Evolutionary conservation across 2,113 vertebrate species (phyloP).

Genomic region (Anhinga rufa): DNA sequence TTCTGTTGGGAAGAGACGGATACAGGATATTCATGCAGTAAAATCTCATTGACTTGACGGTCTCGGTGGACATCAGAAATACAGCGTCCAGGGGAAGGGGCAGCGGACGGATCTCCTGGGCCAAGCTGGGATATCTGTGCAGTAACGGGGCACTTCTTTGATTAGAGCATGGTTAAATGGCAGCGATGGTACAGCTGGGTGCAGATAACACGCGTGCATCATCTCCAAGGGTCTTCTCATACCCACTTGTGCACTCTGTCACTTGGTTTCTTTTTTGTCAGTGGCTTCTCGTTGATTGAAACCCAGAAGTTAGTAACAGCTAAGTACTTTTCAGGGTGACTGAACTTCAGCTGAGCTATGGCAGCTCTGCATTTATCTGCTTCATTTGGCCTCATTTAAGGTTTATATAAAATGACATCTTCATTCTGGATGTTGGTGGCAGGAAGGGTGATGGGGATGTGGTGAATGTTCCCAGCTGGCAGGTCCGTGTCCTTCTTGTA

Average conservation of each 20-base stretch:
- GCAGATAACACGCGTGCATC: not conserved
- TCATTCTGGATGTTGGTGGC: not conserved
- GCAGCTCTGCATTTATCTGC: not conserved
- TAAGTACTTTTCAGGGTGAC: not conserved
- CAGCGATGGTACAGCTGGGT: not conserved
- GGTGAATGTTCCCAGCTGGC: not conserved
- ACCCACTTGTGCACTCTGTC: not conserved
- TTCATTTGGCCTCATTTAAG: not conserved
- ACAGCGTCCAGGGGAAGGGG: not conserved
- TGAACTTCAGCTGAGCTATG: not conserved
- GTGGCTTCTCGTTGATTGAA: not conserved
- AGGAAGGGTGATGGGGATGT: not conserved
- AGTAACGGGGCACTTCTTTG: not conserved
- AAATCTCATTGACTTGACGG: not conserved
- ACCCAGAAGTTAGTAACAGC: not conserved
- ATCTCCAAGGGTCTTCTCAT: not conserved
- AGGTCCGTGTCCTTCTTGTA: not conserved
- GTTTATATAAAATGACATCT: not conserved
- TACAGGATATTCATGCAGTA: not conserved
- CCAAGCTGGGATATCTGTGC: not conserved
- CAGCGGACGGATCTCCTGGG: not conserved
- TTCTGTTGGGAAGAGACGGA: not conserved
- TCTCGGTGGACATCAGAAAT: not conserved
- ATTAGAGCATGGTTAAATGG: accelerated
- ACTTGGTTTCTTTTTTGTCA: not conserved